Evolutionary conservation across 2,888 invertebrate species (phyloP), one percentile per base, ranked within the genome.

Genomic region (Acanthosepion pharaonis): DNA sequence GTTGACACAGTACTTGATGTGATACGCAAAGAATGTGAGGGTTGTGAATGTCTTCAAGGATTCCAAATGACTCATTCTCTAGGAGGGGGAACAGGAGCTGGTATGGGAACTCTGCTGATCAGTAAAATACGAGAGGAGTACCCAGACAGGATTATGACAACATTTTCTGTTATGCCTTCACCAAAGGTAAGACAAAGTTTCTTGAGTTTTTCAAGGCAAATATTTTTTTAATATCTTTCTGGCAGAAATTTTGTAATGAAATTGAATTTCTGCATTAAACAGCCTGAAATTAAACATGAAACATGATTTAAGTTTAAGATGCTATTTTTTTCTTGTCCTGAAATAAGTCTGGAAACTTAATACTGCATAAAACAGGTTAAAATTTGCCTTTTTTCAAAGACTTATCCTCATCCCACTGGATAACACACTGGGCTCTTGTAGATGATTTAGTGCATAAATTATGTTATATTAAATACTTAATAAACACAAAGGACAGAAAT

Each of bases 141-240:
- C 94, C 96, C 96, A 25, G 96, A 96, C 95, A 95, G 96, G 95
- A 96, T 96, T 97, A 99, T 99, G 99, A 99, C 99, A 98, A 99
- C 99, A 97, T 99, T 99, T 98, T 99, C 99, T 95, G 99, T 99
- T 95, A 98, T 99, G 98, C 97, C 99, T 48, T 98, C 98, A 25
- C 98, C 98, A 11, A 98, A 98, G 98, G 97, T 97, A 93, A 95
- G 59, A 64, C 15, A 4, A 53, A 94, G 59, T 49, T n/a, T 64
- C 59, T 78, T 59, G 4, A 18, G 28, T 94, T 78, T 78, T n/a
- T 15, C n/a, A 3, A 28, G 28, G 15, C 2, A 33, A 5, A 91
- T 33, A 33, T 33, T 33, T 33, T 33, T 33, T 33, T 33, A 9
- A 18, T 42, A 42, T 18, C 11, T 5, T 28, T n/a, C 5, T 28